Percentiles rank a stretch among this genome's conserved stretches.
These are phyloP conservation scores for Neodon shergylaensis DNA, from an alignment of 2,113 vertebrate species.

Conservation along the genomic window DNA sequence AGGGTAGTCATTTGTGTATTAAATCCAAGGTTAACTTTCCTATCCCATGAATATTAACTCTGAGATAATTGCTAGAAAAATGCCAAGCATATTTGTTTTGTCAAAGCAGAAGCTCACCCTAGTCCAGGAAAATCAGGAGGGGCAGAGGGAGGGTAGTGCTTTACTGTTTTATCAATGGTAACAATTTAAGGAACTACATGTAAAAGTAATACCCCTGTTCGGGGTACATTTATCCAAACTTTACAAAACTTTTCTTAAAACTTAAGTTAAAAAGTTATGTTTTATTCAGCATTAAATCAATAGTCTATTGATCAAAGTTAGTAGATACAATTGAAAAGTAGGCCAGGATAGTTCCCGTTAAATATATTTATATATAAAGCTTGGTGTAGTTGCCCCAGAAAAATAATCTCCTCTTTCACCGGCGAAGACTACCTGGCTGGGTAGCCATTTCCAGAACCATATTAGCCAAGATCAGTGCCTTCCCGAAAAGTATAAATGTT, in stretches of 20 bases:
- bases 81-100: neutral
- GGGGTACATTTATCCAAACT: neutral
- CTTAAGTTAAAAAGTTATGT: neutral
- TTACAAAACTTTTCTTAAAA: neutral
- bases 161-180: neutral
- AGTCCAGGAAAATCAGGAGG: neutral
- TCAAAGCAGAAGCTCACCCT: neutral
- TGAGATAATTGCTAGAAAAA: neutral
- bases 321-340: slow-evolving; percentile 6
- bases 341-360: neutral
- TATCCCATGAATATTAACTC: neutral
- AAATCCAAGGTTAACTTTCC: neutral
- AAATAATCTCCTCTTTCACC: neutral
- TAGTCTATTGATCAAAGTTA: neutral
- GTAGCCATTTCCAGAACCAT: neutral
- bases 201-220: neutral
- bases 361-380: neutral
- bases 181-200: neutral
- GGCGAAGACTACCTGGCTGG: neutral
- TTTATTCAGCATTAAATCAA: neutral
- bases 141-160: neutral
- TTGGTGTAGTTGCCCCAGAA: neutral
- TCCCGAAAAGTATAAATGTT: neutral
- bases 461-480: neutral
- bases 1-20: neutral